Evolutionary conservation across 1,140 invertebrate genomes (phyloP), one percentile per base, ranked within the genome.

Genomic region (Nasonia giraulti): DNA sequence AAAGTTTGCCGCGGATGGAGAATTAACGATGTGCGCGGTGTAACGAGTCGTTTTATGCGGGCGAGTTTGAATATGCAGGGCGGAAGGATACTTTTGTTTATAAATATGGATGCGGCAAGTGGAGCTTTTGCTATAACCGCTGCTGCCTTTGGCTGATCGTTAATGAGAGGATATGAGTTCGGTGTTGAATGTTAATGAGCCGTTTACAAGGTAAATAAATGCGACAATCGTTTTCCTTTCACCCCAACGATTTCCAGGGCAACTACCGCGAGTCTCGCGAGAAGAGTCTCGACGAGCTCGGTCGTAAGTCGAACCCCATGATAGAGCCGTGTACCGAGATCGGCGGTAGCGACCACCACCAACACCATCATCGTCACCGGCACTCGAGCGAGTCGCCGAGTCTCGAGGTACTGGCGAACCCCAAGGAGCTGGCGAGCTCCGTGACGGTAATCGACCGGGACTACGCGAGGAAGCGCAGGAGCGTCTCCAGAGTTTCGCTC

Each of bases 231-330:
- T 37, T 37, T 37, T 37, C 5, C 5, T 37, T 3, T 37, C 33
- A 20, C 17, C 0, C 17, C 4, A 55, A 55, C 17, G 47, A 33
- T 66, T 76, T 92, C 8, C 92, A 97, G 96, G 96, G 97, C 88
- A 96, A 97, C 90, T 95, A 97, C 87, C 94, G 96, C 3, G 95
- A 96, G 88, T 97, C 96, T 2, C 95, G 96, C 83, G 96, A 97
- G 89, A 95, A 95, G 88, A 94, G 96, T 62, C 91, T 97, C 84
- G 95, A 97, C 89, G 95, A 95, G 86, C 91, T 96, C 33, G 96
- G 95, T 1, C 94, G 94, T 4, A 90, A 94, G 86, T 87, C 92
- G 88, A 89, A 92, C 85, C 89, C 94, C 2, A 88, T 93, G 55
- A 88, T 90, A 0, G 82, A 87, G 27, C 87, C 90, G 0, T 91